Percentiles rank a stretch among this genome's conserved stretches.
Evolutionary conservation across 2,113 vertebrate species (phyloP).

Genomic region (Rutilus rutilus): DNA sequence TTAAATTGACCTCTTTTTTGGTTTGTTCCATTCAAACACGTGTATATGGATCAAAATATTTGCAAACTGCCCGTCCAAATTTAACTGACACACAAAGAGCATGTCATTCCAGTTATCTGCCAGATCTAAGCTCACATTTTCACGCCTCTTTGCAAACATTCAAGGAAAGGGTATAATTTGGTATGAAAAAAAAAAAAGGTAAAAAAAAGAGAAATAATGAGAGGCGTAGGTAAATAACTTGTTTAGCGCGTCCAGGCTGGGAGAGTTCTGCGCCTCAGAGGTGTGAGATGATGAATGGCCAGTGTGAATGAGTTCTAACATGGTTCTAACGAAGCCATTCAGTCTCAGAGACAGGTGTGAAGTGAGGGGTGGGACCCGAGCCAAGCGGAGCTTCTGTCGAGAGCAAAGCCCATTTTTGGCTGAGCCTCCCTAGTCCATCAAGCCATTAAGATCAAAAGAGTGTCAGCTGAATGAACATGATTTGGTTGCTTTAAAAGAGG

Average conservation of each 20-base stretch:
- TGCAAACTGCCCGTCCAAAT: background rate
- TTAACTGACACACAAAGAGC: background rate
- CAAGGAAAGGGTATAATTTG: background rate
- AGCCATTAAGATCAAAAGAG: slow-evolving; percentile 36
- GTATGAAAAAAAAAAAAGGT: slow-evolving; percentile 17
- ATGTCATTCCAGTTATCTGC: background rate
- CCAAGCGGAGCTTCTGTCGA: background rate
- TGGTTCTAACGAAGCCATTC: slow-evolving; percentile 33
- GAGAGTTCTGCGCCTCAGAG: slow-evolving; percentile 14
- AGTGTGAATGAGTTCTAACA: slow-evolving; percentile 35
- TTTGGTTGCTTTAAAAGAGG: slow-evolving; percentile 22
- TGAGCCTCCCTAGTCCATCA: slow-evolving; percentile 20
- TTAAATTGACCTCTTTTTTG: background rate
- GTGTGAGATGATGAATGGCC: slow-evolving; percentile 40
- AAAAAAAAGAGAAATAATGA: slow-evolving; percentile 18
- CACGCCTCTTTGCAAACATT: background rate
- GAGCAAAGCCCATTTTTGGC: slow-evolving; percentile 9
- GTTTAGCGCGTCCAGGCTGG: background rate
- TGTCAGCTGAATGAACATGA: slow-evolving; percentile 35
- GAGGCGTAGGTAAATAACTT: slow-evolving; percentile 30
- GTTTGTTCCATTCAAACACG: background rate
- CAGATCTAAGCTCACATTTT: background rate
- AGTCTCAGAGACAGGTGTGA: slow-evolving; percentile 44
- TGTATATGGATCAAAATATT: background rate
- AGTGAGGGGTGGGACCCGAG: slow-evolving; percentile 18